A percentile compares a stretch with the other conserved stretches of the same genome.
Conservation (phyloP, 2,797 vertebrate species). For the Toxotes lorentzi region DNA sequence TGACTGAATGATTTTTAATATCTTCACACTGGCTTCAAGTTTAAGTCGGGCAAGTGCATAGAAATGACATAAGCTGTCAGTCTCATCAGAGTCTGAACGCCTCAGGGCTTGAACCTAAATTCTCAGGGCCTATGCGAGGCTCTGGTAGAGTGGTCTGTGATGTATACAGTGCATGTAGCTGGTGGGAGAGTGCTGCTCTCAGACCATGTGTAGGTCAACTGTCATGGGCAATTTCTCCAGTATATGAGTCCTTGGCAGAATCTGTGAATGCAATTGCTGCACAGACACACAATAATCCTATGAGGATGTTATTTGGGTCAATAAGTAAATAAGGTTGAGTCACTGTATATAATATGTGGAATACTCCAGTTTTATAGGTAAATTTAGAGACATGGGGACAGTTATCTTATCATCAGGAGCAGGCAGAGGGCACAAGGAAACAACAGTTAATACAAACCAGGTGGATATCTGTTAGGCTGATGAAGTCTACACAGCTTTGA, state of each 20-base stretch:
- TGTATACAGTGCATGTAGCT: conserved; percentile 16
- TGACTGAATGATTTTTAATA: neutral
- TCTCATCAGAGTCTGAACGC: neutral
- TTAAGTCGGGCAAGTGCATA: conserved; percentile 14
- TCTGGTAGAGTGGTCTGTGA: conserved; percentile 31
- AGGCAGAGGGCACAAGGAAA: no score
- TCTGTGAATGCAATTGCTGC: neutral
- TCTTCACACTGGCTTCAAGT: conserved; percentile 4
- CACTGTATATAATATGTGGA: neutral
- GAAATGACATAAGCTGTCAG: conserved; percentile 34
- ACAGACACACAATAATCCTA: neutral
- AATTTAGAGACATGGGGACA: no score
- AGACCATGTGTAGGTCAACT: conserved; percentile 25
- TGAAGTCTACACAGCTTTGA: neutral
- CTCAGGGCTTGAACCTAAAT: conserved; percentile 29
- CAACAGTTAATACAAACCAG: no score
- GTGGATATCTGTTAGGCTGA: no score
- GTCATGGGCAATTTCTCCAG: conserved; percentile 13
- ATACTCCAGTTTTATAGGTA: neutral
- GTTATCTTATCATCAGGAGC: no score
- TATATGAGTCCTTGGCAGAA: conserved; percentile 9
- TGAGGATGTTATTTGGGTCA: neutral
- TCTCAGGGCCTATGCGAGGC: conserved; percentile 17
- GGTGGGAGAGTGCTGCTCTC: conserved; percentile 27
- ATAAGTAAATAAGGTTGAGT: no score